Conservation (phyloP, 2,888 invertebrate species). For the Dromius quadrimaculatus region DNA sequence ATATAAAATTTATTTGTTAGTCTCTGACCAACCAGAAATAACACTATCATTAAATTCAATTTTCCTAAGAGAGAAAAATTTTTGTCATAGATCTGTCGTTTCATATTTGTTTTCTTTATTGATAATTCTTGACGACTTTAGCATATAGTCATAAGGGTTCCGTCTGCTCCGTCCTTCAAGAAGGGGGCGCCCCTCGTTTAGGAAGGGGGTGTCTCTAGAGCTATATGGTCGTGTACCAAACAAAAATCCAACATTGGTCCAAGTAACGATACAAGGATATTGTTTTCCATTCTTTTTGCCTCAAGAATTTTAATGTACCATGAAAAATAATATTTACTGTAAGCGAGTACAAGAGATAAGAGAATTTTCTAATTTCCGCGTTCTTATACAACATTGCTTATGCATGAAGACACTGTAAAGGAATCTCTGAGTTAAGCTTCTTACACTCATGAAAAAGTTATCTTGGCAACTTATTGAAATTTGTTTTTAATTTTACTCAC, state of each 20-base stretch:
- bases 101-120: constrained; percentile 2
- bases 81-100: neutral
- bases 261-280: no score
- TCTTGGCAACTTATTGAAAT: constrained; percentile 1
- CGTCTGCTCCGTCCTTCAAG: no score
- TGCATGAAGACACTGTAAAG: constrained; percentile 20
- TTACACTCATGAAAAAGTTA: neutral
- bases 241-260: no score
- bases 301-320: no score
- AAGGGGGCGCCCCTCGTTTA: no score
- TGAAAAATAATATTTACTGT: constrained; percentile 32
- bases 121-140: constrained; percentile 1
- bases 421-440: constrained; percentile 17
- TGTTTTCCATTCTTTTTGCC: no score
- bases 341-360: constrained; percentile 31
- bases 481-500: constrained; percentile 8
- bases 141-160: no score
- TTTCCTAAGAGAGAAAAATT: constrained; percentile 42
- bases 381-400: constrained; percentile 30
- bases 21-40: constrained; percentile 39
- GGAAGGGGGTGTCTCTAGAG: no score
- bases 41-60: constrained; percentile 19
- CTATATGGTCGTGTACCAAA: no score
- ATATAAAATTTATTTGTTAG: constrained; percentile 42
- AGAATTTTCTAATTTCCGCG: constrained; percentile 40